Evolutionary conservation across 2,113 vertebrate genomes (phyloP).

Genomic region (Acanthochromis polyacanthus): DNA sequence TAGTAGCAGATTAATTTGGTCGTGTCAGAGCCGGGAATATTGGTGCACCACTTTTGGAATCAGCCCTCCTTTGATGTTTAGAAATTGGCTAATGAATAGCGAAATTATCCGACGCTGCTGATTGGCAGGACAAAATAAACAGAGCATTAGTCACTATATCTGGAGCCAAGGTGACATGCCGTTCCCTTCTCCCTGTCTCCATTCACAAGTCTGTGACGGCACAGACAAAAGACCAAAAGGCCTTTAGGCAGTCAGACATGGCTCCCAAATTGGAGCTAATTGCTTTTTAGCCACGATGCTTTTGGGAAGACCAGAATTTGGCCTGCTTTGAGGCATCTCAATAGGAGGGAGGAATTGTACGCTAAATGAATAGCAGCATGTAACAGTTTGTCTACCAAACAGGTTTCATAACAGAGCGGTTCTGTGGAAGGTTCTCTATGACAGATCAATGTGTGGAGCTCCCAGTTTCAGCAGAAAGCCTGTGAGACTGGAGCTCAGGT

Average conservation of each 20-base stretch:
- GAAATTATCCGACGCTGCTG: constrained; percentile 41
- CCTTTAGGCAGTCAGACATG: constrained; percentile 57
- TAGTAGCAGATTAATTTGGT: constrained; percentile 20
- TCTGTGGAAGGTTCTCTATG: constrained; percentile 26
- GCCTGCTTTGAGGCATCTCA: constrained; percentile 22
- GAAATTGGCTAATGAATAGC: constrained; percentile 66
- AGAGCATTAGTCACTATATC: constrained; percentile 45
- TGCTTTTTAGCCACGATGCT: constrained; percentile 55
- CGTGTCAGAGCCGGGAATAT: constrained; percentile 19
- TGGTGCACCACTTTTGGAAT: constrained; percentile 14
- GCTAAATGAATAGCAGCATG: constrained; percentile 21
- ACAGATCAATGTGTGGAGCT: constrained; percentile 35
- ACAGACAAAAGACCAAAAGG: constrained; percentile 58
- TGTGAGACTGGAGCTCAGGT: constrained; percentile 42
- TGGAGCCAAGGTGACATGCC: constrained; percentile 65
- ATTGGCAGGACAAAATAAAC: constrained; percentile 71
- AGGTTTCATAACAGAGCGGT: constrained; percentile 56
- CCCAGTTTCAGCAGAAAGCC: constrained; percentile 21
- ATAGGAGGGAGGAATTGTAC: neutral
- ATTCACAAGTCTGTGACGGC: constrained; percentile 62
- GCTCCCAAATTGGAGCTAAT: constrained; percentile 70
- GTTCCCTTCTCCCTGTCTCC: constrained; percentile 63
- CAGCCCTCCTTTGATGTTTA: constrained; percentile 38
- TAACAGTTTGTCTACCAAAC: constrained; percentile 29
- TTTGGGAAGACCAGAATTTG: constrained; percentile 59